These are phyloP conservation scores for Heliconius congener DNA, from an alignment of 1,140 invertebrate species.

Conservation along the genomic window DNA sequence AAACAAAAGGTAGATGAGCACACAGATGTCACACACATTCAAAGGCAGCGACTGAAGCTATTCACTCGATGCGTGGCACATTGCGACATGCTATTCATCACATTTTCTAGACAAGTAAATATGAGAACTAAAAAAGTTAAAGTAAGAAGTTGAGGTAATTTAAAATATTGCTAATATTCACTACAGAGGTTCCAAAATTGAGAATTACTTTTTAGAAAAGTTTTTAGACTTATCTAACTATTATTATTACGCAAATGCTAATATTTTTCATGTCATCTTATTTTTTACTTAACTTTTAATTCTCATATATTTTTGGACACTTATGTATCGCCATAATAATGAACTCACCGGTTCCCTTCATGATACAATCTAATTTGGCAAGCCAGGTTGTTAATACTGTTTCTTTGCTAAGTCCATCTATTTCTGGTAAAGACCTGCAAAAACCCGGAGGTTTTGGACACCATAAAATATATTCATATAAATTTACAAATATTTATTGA, in stretches of 20 bases:
- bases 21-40: constrained; percentile 66
- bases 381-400: constrained; percentile 99
- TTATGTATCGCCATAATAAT: background rate
- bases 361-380: constrained; percentile 99
- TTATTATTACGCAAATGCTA: background rate
- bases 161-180: too few species aligned
- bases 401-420: constrained; percentile 99
- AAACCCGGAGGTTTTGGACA: background rate
- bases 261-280: background rate
- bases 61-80: constrained; percentile 55
- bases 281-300: constrained; percentile 27
- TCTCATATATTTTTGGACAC: constrained; percentile 27
- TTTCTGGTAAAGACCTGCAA: constrained; percentile 96
- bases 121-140: constrained; percentile 28
- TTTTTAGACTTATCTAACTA: too few species aligned
- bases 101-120: constrained; percentile 30
- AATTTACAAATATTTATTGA: background rate
- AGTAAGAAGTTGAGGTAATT: too few species aligned
- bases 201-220: background rate
- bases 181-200: background rate
- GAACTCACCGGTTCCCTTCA: constrained; percentile 89
- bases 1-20: constrained; percentile 47
- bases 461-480: background rate
- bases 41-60: constrained; percentile 50
- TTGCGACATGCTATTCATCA: constrained; percentile 58